Evolutionary conservation across 1,140 invertebrate genomes (phyloP), one percentile per base, ranked within the genome.

Genomic region (Galleria mellonella): DNA sequence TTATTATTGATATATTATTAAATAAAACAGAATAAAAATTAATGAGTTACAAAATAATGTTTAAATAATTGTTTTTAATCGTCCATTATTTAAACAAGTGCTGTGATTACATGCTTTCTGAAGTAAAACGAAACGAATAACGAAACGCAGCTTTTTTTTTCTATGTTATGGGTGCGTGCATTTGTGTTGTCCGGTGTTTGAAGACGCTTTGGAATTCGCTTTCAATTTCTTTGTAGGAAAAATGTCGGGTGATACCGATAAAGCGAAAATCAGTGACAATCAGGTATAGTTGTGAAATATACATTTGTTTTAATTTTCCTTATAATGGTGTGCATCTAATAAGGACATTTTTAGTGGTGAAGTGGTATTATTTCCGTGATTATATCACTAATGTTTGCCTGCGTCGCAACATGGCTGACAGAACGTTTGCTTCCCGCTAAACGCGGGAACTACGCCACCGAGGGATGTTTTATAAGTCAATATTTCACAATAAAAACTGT

Each of bases 331-430:
- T 65, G 83, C 76, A 65, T 82, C 61, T 72, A 59, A 47, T 76
- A 53, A 74, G 52, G 63, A 63, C 40, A 63, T 62, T 73, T 72
- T 51, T 43, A 72, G 59, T 53, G 62, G 76, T 81, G 74, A 73
- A 79, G 67, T 83, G 73, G 41, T 79, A 75, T 84, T 85, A 85
- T 84, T 86, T 84, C 65, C 76, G 77, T 84, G 83, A 6, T 84
- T 84, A 86, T 83, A 84, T 85, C 78, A 84, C 62, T 74, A 87
- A 85, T 84, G 81, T 87, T 87, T 87, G 84, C 72, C 77, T 86
- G 84, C 84, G 84, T 86, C 84, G 85, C 84, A 87, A 87, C 78
- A 87, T 87, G 84, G 84, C 84, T 87, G 84, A 87, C 84, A 84
- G 83, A 81, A 86, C 74, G 77, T 86, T 83, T 72, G 81, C 81